These are phyloP conservation scores for Aphidius colemani DNA, from an alignment of 2,888 invertebrate genomes.

Conservation along the genomic window DNA sequence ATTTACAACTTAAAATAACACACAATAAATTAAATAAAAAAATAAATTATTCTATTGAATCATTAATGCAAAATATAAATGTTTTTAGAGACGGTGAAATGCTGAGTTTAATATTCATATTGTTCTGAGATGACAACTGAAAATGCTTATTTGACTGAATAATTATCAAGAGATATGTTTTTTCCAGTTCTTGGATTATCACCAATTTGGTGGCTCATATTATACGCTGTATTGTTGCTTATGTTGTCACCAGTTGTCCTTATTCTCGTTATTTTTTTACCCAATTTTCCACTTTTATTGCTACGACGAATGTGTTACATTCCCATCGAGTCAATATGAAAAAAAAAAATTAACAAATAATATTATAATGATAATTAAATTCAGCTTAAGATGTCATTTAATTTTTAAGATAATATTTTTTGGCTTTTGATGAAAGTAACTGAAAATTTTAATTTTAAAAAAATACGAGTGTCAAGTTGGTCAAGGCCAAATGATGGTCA, in stretches of 20 bases:
- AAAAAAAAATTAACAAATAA: not conserved
- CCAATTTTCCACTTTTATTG: constrained; percentile 72
- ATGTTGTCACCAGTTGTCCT: constrained; percentile 72
- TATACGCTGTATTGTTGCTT: constrained; percentile 69
- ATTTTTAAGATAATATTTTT: not conserved
- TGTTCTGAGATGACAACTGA: not conserved
- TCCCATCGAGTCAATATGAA: constrained; percentile 67
- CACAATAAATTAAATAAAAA: not conserved
- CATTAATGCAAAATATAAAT: not conserved
- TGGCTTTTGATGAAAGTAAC: constrained; percentile 8
- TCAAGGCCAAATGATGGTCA: constrained; percentile 4
- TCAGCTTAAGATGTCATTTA: not conserved
- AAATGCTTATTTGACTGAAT: not conserved
- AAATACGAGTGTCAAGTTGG: constrained; percentile 2
- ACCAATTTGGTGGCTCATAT: constrained; percentile 67
- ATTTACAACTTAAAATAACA: not conserved
- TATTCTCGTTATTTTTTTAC: constrained; percentile 70
- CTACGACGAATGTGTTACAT: constrained; percentile 70
- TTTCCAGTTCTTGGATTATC: constrained; percentile 50
- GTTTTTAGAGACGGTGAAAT: not conserved
- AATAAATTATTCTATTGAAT: not conserved
- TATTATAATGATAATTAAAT: not conserved
- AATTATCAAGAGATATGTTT: constrained; percentile 37
- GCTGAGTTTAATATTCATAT: not conserved
- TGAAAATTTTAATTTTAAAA: not conserved